Conservation (phyloP, 2,797 vertebrate genomes). For the Poeciliopsis gracilis region DNA sequence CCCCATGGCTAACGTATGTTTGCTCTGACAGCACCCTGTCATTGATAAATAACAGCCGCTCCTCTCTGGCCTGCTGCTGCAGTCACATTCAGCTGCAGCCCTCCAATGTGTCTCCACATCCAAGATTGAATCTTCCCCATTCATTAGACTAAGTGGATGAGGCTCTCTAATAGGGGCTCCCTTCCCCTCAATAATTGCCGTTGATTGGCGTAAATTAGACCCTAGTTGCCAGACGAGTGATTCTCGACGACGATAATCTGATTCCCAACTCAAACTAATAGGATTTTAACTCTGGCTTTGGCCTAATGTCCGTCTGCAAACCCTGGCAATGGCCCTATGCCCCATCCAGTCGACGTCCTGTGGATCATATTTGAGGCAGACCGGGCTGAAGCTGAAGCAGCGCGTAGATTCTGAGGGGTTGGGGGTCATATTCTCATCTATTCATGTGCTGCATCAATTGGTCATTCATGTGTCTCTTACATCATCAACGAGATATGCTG, state of each 20-base stretch:
- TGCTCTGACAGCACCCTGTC: constrained; percentile 66
- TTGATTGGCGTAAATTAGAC: constrained; percentile 91
- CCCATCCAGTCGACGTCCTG: constrained; percentile 76
- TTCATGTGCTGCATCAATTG: constrained; percentile 57
- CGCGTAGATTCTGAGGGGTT: constrained; percentile 38
- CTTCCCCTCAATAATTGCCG: constrained; percentile 90
- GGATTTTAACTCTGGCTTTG: constrained; percentile 88
- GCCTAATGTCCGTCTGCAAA: constrained; percentile 89
- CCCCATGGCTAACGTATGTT: constrained; percentile 64
- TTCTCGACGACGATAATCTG: constrained; percentile 88
- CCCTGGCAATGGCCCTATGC: constrained; percentile 80
- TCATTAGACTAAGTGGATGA: constrained; percentile 92
- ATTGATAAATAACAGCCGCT: constrained; percentile 83
- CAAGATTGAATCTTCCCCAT: constrained; percentile 89
- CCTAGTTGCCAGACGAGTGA: constrained; percentile 91
- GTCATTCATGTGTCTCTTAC: constrained; percentile 71
- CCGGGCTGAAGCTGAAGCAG: constrained; percentile 34
- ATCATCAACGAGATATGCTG: constrained; percentile 58
- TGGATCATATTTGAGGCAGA: constrained; percentile 76
- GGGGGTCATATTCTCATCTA: constrained; percentile 38
- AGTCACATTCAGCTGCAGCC: constrained; percentile 82
- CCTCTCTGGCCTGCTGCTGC: constrained; percentile 71
- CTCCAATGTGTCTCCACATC: constrained; percentile 83
- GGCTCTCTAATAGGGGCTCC: constrained; percentile 88
- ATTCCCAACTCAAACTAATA: constrained; percentile 91